Conservation (phyloP, 2,113 vertebrate species). For the Callipepla californica region DNA sequence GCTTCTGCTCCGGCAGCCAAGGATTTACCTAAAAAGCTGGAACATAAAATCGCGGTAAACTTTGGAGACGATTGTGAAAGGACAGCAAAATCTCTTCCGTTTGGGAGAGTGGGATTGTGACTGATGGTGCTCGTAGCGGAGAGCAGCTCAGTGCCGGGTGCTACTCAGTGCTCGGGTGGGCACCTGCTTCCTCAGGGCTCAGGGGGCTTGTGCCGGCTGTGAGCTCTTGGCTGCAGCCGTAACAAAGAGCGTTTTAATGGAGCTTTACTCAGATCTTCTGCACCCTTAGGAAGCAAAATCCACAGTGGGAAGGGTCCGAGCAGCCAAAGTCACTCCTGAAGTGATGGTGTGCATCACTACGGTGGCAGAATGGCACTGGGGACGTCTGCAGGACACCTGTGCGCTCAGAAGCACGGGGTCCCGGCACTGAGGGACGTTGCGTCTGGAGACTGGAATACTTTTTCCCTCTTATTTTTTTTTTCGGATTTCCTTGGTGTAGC, state of each 20-base stretch:
- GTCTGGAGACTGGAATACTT: background rate
- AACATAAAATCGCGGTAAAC: background rate
- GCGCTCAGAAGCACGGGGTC: background rate
- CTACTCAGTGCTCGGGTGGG: background rate
- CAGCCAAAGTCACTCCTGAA: background rate
- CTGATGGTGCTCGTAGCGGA: background rate
- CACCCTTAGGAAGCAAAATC: background rate
- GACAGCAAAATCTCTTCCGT: background rate
- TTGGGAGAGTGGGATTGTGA: background rate
- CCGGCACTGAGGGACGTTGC: background rate
- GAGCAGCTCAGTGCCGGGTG: background rate
- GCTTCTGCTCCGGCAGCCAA: background rate
- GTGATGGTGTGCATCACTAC: background rate
- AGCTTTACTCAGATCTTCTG: background rate
- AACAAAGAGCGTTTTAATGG: constrained; percentile 2
- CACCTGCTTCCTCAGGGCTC: background rate
- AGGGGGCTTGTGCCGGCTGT: background rate
- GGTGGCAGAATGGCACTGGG: background rate
- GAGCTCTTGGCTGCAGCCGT: too few relatives aligned
- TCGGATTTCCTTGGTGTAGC: background rate
- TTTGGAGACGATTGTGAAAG: background rate
- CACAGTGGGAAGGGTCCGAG: background rate
- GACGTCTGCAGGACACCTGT: rapidly evolving
- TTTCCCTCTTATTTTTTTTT: background rate
- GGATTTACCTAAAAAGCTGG: background rate